Conservation (phyloP, 2,113 vertebrate species). For the Lonchura striata region DNA sequence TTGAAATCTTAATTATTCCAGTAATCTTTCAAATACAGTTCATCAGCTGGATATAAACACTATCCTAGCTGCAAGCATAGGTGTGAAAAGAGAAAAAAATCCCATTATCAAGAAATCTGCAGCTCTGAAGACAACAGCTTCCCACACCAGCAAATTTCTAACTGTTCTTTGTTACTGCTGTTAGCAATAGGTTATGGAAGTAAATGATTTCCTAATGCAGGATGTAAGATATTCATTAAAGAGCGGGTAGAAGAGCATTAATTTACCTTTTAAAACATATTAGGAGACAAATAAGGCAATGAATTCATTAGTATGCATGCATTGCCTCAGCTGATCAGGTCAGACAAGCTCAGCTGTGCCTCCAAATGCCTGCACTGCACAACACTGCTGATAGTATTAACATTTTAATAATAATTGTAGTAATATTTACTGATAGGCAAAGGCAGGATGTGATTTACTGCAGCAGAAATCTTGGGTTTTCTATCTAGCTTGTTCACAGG, state of each 20-base stretch:
- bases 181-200: not conserved
- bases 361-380: conserved; percentile 30
- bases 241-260: conserved; percentile 45
- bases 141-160: conserved; percentile 40
- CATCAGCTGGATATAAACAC: conserved; percentile 17
- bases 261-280: conserved; percentile 33
- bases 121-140: conserved; percentile 11
- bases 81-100: conserved; percentile 54
- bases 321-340: not conserved
- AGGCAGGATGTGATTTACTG: not conserved
- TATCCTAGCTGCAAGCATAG: conserved; percentile 12
- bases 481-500: not conserved
- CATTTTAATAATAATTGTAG: not conserved
- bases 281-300: not conserved
- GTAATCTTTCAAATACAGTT: conserved; percentile 7
- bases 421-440: conserved; percentile 20
- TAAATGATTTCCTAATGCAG: conserved; percentile 36
- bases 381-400: not conserved
- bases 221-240: conserved; percentile 62
- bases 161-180: conserved; percentile 36
- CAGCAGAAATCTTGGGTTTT: not conserved
- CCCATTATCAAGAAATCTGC: conserved; percentile 21
- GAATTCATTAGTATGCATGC: not conserved
- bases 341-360: conserved; percentile 17
- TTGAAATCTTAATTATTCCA: conserved; percentile 22